phyloP scores from a whole-genome alignment of 92 coral and sea anemone genomes.

The Paramuricea clavata region DNA sequence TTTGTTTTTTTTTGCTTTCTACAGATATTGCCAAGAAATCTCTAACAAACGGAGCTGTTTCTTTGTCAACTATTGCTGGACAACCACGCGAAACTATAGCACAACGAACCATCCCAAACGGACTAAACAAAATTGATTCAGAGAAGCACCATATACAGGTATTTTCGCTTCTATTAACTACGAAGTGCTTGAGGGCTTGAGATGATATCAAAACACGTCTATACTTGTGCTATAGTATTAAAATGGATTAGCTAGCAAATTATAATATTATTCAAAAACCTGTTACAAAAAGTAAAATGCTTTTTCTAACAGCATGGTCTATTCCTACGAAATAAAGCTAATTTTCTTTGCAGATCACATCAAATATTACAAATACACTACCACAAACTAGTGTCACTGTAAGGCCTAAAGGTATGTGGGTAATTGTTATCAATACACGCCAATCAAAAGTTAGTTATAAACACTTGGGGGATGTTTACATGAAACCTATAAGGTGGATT shows the following conservation, averaged over 20 bases:
- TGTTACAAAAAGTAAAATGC: neutral
- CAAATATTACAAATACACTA: neutral
- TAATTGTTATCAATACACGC: neutral
- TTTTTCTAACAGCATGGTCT: neutral
- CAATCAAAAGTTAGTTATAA: neutral
- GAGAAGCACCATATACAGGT: conserved; percentile 44
- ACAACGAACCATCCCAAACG: conserved; percentile 28
- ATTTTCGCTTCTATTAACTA: conserved; percentile 6
- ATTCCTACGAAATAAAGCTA: neutral
- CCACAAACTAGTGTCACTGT: conserved; percentile 27
- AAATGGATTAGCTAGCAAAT: conserved; percentile 20
- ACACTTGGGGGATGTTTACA: neutral
- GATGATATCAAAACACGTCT: conserved; percentile 23
- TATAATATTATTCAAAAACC: neutral
- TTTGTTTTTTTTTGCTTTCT: neutral
- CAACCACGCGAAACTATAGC: conserved; percentile 27
- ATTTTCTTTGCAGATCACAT: conserved; percentile 24
- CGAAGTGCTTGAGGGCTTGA: neutral
- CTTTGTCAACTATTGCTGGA: conserved; percentile 34
- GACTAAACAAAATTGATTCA: conserved; percentile 13
- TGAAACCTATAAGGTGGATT: too few relatives aligned
- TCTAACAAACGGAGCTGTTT: conserved; percentile 40
- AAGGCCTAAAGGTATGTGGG: conserved; percentile 34
- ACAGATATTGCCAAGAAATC: conserved; percentile 37
- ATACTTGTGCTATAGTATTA: neutral